Base-by-base conservation (phyloP, 2,113 vertebrate genomes). In the Mystacornis crossleyi region DNA sequence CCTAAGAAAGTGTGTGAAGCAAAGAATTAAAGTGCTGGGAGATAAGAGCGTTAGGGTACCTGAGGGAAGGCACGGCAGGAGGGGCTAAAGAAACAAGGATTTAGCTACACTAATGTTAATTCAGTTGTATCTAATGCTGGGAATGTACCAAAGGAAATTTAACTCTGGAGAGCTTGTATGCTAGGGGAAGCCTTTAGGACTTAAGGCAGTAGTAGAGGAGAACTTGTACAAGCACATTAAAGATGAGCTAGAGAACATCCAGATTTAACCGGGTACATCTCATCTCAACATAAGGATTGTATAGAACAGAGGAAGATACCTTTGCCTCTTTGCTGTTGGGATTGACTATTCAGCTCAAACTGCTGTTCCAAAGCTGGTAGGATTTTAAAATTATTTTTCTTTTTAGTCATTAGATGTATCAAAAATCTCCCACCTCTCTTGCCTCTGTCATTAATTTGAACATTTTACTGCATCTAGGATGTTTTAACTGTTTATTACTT, bases 1-100 rank as follows among this genome's bases (percentile, higher is more conserved):
- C 43, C 92, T 86, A 84, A 75, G 54, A 86, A 96, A 97, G 89
- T 88, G 87, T 77, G 91, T 96, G 88, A 96, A 90, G 38, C 60
- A 93, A 96, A 93, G 71, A 96, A 84, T 90, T 90, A 84, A 95
- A 78, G 67, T 95, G 53, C 48, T 90, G 40, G 19, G 85, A 91
- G 36, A 29, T 95, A 77, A 94, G 40, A 96, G 26, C 24, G 5
- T 29, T 92, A 55, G 70, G 82, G 50, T 64, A 54, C 57, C 43
- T 16, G 81, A 61, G 86, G 85, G 74, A 93, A 87, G 53, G 36
- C 48, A 62, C 80, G 82, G 31, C 36, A 92, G 73, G 51, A 94
- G 38, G 12, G 42, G 43, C 24, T 31, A 51, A 84, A 91, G 62
- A 93, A 92, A 78, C 75, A 20, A 81, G 54, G 42, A 66, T 29